Evolutionary conservation across 2,113 vertebrate species (phyloP), one percentile per base, ranked within the genome.

Genomic region (Cygnus atratus): DNA sequence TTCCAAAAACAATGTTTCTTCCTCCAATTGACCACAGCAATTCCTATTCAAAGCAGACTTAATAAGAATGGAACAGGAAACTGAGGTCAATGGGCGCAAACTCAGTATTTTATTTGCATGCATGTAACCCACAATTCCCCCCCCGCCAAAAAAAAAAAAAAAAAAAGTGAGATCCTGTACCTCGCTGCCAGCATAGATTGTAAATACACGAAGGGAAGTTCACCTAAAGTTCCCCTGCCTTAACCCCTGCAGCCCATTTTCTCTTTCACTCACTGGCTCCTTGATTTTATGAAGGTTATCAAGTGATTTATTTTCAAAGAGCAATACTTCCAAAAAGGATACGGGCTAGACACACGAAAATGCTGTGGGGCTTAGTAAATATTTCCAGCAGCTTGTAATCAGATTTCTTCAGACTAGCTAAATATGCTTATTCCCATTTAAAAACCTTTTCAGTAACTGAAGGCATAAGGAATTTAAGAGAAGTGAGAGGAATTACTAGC

Each of bases 1-100:
- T 26, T 78, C 81, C 87, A 24, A 48, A 77, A 67, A 87, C 95
- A 96, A 96, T 91, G 93, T 80, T 86, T 88, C 92, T 95, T 96
- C 94, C 95, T 93, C 83, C 92, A 92, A 96, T 94, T 96, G 90
- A 96, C n/a, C 85, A 0, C 0, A 39, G 82, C 0, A 22, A 28
- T 12, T 29, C 37, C 89, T 71, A 74, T 86, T 95, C 90, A 73
- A 75, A 82, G 39, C 76, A 67, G 35, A 6, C 66, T 43, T 20
- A 0, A 8, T 2, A 21, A 94, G 94, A 96, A 94, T 28, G 78
- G 91, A 31, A 8, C 72, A 93, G 95, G 94, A 97, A 96, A 97
- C 89, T 41, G 82, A 90, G 31, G 81, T 11, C 37, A 79, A 77
- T 1, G 55, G 84, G 82, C 1, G 8, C 91, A 90, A 62, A 22